phyloP scores from a whole-genome alignment of 2,113 vertebrate species.

The Gasterosteus aculeatus region DNA sequence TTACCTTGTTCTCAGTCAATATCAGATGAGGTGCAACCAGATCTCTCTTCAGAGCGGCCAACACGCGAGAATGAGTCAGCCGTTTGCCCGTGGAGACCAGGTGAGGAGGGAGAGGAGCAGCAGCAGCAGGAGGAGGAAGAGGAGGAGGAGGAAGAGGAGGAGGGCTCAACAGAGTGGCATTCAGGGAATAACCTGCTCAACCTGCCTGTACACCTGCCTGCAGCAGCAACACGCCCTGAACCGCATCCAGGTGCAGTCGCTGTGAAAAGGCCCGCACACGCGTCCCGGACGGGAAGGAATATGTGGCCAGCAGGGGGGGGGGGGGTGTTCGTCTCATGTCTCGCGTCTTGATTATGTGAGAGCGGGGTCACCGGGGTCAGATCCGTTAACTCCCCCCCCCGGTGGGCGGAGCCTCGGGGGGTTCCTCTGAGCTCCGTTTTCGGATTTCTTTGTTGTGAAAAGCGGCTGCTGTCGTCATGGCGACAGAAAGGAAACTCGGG shows the following conservation, averaged over 20 bases:
- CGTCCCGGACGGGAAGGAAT: conserved; percentile 1
- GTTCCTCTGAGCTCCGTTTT: conserved; percentile 28
- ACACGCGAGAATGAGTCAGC: conserved; percentile 66
- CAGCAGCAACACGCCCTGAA: conserved; percentile 58
- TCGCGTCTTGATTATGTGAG: too few species aligned
- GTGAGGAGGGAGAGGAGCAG: conserved; percentile 11
- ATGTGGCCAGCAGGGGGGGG: not conserved
- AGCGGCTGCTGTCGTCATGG: conserved; percentile 59
- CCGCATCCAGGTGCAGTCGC: conserved; percentile 19
- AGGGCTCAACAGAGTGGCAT: conserved; percentile 54
- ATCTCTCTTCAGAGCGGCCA: conserved; percentile 59
- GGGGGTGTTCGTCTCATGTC: not conserved
- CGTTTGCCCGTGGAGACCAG: conserved; percentile 32
- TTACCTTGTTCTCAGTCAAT: conserved; percentile 66
- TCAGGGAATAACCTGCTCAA: conserved; percentile 73
- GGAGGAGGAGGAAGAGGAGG: conserved; percentile 31
- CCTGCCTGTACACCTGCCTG: conserved; percentile 73
- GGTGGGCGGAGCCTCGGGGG: conserved; percentile 56
- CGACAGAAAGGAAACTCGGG: conserved; percentile 62
- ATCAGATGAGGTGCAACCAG: conserved; percentile 68
- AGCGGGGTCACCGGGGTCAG: conserved; percentile 45
- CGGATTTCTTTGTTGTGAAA: not conserved
- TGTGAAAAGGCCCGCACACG: conserved; percentile 29
- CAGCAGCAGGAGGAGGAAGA: conserved; percentile 36
- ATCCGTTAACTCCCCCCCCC: conserved; percentile 45